These are phyloP conservation scores for Stichopus chloronotus DNA, from an alignment of 35 echinoderm and acorn worm genomes.

Conservation along the genomic window DNA sequence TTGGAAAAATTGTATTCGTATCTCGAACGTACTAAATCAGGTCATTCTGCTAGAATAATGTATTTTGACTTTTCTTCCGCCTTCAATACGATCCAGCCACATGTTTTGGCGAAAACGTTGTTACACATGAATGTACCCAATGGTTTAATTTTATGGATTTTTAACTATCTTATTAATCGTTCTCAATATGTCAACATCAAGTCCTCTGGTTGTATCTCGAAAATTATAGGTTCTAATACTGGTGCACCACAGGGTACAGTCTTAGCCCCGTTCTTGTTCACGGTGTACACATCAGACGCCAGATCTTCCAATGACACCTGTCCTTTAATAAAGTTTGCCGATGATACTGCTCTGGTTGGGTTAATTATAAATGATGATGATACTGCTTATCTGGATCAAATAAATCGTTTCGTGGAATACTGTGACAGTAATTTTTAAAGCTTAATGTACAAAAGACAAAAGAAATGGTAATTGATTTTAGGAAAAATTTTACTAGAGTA, in stretches of 20 bases:
- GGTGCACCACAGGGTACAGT: conserved; percentile 55
- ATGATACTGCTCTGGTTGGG: conserved; percentile 37
- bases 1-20: too few species aligned
- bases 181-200: too few species aligned
- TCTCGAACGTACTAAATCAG: too few species aligned
- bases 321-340: conserved; percentile 27
- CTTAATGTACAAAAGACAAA: conserved; percentile 1
- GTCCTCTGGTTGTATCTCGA: not conserved
- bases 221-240: not conserved
- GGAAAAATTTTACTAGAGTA: not conserved
- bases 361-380: not conserved
- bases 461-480: not conserved
- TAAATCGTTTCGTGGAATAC: not conserved
- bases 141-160: not conserved
- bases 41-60: conserved; percentile 9
- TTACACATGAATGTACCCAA: conserved; percentile 33
- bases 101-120: conserved; percentile 42
- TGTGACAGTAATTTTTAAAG: not conserved
- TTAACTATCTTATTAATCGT: too few species aligned
- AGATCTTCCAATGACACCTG: conserved; percentile 17
- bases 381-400: not conserved
- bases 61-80: too few species aligned
- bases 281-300: conserved; percentile 29
- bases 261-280: conserved; percentile 44
- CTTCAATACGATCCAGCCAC: conserved; percentile 57